Percentiles rank a stretch among this genome's conserved stretches.
Evolutionary conservation across 2,797 vertebrate genomes (phyloP).

Genomic region (Sorex maritimensis): DNA sequence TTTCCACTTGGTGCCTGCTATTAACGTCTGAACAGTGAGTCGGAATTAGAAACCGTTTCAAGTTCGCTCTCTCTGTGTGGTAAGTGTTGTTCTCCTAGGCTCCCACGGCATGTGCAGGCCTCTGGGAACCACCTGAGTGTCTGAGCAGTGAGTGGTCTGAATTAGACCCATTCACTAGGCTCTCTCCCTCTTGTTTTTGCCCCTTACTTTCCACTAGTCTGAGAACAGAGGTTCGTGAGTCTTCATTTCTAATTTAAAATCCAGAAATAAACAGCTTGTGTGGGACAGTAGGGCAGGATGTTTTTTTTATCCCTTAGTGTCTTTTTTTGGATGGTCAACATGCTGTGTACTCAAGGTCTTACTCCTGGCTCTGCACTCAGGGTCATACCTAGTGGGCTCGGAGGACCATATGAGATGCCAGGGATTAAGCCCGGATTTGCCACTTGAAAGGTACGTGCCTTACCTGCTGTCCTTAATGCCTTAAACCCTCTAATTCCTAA

Average conservation of each 20-base stretch:
- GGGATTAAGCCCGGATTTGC: too few relatives aligned
- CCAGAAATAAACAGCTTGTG: constrained; percentile 4
- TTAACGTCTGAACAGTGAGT: constrained; percentile 71
- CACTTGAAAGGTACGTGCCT: too few relatives aligned
- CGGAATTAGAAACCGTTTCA: constrained; percentile 79
- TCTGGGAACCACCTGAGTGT: neutral
- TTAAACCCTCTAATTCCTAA: constrained; percentile 37
- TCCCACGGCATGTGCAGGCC: neutral
- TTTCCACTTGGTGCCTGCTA: constrained; percentile 49
- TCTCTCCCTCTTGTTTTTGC: constrained; percentile 29
- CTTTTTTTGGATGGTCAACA: too few relatives aligned
- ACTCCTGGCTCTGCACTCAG: too few relatives aligned
- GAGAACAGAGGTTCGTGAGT: constrained; percentile 8
- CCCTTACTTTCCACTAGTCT: neutral
- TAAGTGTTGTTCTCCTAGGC: constrained; percentile 53
- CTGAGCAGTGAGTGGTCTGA: constrained; percentile 57
- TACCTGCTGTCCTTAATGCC: neutral
- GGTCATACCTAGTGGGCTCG: too few relatives aligned
- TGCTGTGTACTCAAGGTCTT: too few relatives aligned
- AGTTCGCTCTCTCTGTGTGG: constrained; percentile 32
- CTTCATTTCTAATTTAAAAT: neutral
- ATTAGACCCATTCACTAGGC: constrained; percentile 22
- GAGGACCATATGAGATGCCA: too few relatives aligned
- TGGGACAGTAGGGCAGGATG: constrained; percentile 7
- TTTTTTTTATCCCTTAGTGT: neutral